Evolutionary conservation across 2,888 invertebrate genomes (phyloP).

Genomic region (Drosophila multiciliata): DNA sequence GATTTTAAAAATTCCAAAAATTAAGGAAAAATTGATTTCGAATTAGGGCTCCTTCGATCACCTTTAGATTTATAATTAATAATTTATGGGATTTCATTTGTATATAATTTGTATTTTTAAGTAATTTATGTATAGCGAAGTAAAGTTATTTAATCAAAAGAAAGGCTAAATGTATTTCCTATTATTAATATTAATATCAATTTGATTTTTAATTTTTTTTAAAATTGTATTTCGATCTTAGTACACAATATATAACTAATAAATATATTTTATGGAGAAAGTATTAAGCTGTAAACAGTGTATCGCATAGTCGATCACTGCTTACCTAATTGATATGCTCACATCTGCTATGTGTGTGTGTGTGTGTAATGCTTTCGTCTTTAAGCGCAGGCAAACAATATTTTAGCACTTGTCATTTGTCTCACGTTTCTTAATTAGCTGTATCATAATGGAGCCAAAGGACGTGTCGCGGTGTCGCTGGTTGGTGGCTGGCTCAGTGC

Average conservation of each 20-base stretch:
- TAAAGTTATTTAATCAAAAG: not conserved
- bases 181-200: not conserved
- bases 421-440: conserved; percentile 82
- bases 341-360: not conserved
- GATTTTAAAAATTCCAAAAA: not conserved
- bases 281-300: not conserved
- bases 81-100: not conserved
- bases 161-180: not conserved
- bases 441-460: conserved; percentile 64
- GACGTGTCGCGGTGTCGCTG: conserved; percentile 54
- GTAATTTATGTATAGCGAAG: not conserved
- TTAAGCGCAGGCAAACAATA: conserved; percentile 56
- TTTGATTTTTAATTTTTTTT: not conserved
- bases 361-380: not conserved
- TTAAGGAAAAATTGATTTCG: not conserved
- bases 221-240: not conserved
- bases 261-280: not conserved
- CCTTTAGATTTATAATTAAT: not conserved
- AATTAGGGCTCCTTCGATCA: not conserved
- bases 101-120: not conserved
- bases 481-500: conserved; percentile 27
- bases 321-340: not conserved
- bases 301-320: not conserved
- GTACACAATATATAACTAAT: not conserved
- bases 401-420: conserved; percentile 76